Evolutionary conservation across 2,888 invertebrate species (phyloP).

Genomic region (Lepeophtheirus nordmannii): DNA sequence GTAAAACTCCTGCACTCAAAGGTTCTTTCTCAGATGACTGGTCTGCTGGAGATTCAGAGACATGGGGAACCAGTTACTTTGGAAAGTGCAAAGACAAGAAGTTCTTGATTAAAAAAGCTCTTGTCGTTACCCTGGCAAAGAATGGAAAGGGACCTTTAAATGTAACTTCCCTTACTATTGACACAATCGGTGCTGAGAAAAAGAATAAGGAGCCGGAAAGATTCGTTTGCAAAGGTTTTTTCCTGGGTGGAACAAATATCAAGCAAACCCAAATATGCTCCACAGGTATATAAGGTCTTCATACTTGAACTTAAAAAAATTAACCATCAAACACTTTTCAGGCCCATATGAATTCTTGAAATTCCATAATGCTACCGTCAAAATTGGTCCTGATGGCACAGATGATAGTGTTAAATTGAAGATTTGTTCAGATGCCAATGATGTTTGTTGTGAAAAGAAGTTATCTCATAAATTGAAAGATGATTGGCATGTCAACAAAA

Average conservation of each 20-base stretch:
- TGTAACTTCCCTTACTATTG: neutral
- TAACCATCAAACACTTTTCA: neutral
- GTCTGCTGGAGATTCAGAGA: slow-evolving; percentile 13
- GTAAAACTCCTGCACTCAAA: slow-evolving; percentile 9
- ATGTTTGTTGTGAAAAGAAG: slow-evolving; percentile 4
- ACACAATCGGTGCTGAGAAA: slow-evolving; percentile 6
- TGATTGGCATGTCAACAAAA: slow-evolving; percentile 21
- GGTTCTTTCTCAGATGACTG: slow-evolving; percentile 21
- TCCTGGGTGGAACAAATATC: neutral
- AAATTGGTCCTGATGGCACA: slow-evolving; percentile 12
- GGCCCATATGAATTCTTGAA: slow-evolving; percentile 9
- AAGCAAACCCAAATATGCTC: neutral
- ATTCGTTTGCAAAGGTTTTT: slow-evolving; percentile 5
- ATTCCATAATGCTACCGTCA: neutral
- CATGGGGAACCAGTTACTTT: slow-evolving; percentile 7
- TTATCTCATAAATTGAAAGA: slow-evolving; percentile 7
- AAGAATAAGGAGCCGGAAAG: slow-evolving; percentile 14
- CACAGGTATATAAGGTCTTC: neutral
- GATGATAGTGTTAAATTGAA: slow-evolving; percentile 10
- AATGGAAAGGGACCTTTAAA: slow-evolving; percentile 1
- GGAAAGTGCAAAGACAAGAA: slow-evolving; percentile 14
- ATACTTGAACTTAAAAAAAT: neutral
- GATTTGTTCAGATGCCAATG: slow-evolving; percentile 16
- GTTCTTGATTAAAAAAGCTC: slow-evolving; percentile 10
- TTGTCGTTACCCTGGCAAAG: slow-evolving; percentile 14